Evolutionary conservation across 2,797 vertebrate genomes (phyloP).

Genomic region (Cynopterus sphinx): DNA sequence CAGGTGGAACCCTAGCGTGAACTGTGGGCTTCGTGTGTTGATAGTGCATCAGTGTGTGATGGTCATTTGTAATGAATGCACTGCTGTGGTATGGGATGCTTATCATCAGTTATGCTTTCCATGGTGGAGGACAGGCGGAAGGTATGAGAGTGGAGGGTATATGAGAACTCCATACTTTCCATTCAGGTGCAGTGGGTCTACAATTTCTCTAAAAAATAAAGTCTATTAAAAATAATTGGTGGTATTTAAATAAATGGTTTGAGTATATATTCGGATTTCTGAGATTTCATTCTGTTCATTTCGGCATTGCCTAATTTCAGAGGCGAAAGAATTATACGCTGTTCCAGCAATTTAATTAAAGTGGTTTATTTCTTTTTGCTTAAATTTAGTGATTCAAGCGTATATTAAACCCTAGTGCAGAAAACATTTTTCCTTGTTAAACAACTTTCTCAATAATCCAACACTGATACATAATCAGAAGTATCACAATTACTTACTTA

Average conservation of each 20-base stretch:
- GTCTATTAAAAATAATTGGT: neutral
- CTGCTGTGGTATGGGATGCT: neutral
- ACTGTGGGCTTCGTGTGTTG: neutral
- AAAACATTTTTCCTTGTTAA: neutral
- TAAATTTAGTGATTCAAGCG: neutral
- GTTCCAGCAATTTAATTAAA: neutral
- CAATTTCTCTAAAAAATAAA: neutral
- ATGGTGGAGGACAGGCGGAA: neutral
- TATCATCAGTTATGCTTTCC: rapidly evolving
- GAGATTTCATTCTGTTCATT: conserved; percentile 13
- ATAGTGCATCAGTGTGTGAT: neutral
- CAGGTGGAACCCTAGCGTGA: neutral
- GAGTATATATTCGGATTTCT: conserved; percentile 19
- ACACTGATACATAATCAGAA: neutral
- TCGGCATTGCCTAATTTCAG: neutral
- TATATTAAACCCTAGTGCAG: neutral
- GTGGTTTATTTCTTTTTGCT: conserved; percentile 19
- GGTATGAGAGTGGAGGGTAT: rapidly evolving
- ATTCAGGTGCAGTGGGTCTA: neutral
- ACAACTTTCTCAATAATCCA: neutral
- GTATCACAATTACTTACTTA: neutral
- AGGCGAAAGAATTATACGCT: neutral
- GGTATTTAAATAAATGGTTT: neutral
- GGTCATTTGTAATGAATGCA: neutral
- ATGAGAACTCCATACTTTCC: neutral